A percentile compares a stretch with the other conserved stretches of the same genome.
Evolutionary conservation across 2,888 invertebrate genomes (phyloP).

Genomic region (Sipha maydis): DNA sequence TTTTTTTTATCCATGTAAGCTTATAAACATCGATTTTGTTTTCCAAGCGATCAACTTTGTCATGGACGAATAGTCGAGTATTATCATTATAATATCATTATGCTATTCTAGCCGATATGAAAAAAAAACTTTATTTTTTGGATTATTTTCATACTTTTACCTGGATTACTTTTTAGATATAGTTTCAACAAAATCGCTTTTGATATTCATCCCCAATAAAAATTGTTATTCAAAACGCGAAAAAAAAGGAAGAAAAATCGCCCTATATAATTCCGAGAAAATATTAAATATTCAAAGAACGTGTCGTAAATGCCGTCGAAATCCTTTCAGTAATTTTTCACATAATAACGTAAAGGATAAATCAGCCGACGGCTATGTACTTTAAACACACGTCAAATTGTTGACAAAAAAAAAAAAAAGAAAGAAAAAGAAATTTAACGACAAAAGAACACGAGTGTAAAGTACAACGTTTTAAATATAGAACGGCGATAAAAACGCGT

Average conservation of each 20-base stretch:
- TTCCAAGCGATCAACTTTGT: neutral
- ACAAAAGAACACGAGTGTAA: neutral
- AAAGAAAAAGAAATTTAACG: too few species aligned
- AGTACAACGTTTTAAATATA: neutral
- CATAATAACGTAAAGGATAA: neutral
- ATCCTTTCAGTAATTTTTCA: neutral
- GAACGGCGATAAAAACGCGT: neutral
- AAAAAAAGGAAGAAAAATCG: constrained; percentile 13
- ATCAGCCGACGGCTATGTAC: neutral
- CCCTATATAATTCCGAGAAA: neutral
- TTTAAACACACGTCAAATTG: neutral
- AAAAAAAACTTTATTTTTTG: neutral
- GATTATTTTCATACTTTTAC: neutral
- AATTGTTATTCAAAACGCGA: constrained; percentile 40
- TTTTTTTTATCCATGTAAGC: neutral
- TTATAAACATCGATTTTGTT: constrained; percentile 14
- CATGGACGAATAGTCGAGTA: neutral
- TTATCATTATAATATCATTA: neutral
- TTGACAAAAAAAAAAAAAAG: neutral
- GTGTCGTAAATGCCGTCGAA: constrained; percentile 30
- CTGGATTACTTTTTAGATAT: neutral
- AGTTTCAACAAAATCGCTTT: constrained; percentile 14
- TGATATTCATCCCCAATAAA: neutral
- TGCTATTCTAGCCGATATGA: neutral
- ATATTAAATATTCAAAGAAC: constrained; percentile 49